Evolutionary conservation across 2,797 vertebrate species (phyloP), one percentile per base, ranked within the genome.

Genomic region (Tenualosa thibaudeaui): DNA sequence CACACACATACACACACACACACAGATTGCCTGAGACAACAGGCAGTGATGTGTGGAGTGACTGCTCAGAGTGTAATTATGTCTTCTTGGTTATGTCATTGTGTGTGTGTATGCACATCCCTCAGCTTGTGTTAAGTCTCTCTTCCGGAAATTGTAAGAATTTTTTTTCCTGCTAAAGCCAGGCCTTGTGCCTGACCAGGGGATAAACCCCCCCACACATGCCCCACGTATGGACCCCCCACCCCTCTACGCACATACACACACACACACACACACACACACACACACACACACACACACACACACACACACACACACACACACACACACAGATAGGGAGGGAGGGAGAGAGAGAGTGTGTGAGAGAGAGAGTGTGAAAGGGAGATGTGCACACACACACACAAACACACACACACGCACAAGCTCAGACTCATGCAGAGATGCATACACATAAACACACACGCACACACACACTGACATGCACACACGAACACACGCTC

Each of bases 401-500:
- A 60, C 17, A 60, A 0, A 60, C 58, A 60, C 17, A 60, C 58
- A 60, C 58, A 60, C 15, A 60, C 58, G n/a, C 58, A 60, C 58
- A 60, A 12, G 22, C 58, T 10, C 58, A 60, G 10, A 56, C 58
- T 10, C 58, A 60, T 17, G 6, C 58, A 62, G 22, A 62, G 22
- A 24, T 19, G n/a, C 58, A 62, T 19, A 62, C 58, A 62, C 58
- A 62, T 3, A 62, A 1, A 62, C 58, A 62, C 62, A 13, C 24
- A 65, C 60, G 26, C 62, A 31, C 24, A 31, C 24, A 65, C 62
- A 65, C 62, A 65, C 24, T 10, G 24, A 65, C 62, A 65, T 24
- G 40, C 68, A 75, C 68, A 75, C 68, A 75, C 68, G 40, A 31
- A 71, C 26, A 40, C 65, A 71, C 65, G 37, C 31, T 37, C 65